Percentiles rank a stretch among this genome's conserved stretches.
Conservation (phyloP, 2,888 invertebrate species). For the Norana najaformis region DNA sequence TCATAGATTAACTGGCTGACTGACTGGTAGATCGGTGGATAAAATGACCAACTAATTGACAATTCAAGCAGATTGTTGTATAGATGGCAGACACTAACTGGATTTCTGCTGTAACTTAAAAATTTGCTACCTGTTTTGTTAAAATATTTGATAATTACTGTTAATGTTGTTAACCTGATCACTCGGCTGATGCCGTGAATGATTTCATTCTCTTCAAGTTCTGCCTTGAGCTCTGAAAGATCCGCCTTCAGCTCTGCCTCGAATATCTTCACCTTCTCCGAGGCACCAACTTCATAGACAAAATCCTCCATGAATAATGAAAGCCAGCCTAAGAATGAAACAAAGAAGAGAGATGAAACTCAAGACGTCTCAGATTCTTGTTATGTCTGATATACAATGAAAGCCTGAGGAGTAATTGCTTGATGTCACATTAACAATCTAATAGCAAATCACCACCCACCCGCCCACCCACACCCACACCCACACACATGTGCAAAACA, state of each 20-base stretch:
- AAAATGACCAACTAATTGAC: no score
- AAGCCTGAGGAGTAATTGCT: no score
- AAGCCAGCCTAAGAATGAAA: background rate
- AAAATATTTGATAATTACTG: no score
- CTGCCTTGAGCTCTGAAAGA: conserved; percentile 56
- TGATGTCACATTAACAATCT: background rate
- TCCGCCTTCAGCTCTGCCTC: conserved; percentile 56
- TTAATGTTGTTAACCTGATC: conserved; percentile 37
- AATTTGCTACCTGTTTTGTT: no score
- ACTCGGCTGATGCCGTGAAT: conserved; percentile 44
- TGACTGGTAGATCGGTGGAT: no score
- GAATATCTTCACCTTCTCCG: conserved; percentile 54
- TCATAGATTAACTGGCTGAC: no score
- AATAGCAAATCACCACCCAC: background rate
- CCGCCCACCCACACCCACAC: no score
- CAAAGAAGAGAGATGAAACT: background rate
- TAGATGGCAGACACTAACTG: no score
- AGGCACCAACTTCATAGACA: conserved; percentile 37
- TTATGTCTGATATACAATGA: no score
- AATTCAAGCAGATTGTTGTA: no score
- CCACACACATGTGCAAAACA: no score
- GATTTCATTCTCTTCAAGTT: conserved; percentile 61
- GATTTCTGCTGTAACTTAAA: no score
- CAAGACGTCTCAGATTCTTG: background rate
- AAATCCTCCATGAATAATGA: conserved; percentile 37